Conservation (phyloP, 2,888 invertebrate species). For the Eledone cirrhosa region DNA sequence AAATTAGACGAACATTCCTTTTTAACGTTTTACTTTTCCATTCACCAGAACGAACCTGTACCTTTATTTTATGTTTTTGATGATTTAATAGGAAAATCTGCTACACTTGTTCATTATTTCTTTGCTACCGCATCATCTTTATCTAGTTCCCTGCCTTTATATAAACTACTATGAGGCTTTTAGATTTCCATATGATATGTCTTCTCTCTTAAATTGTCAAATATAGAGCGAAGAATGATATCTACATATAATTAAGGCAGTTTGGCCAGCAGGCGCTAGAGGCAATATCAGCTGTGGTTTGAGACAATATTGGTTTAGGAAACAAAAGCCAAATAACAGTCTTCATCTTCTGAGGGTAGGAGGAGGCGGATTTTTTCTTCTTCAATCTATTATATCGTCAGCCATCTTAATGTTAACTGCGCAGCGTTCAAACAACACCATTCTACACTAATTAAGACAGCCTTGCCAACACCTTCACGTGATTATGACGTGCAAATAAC, state of each 20-base stretch:
- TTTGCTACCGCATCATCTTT: too few species aligned
- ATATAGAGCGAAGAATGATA: too few species aligned
- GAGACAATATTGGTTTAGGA: conserved; percentile 17
- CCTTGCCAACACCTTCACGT: neutral
- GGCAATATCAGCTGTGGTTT: conserved; percentile 25
- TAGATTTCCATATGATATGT: too few species aligned
- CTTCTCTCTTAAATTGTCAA: too few species aligned
- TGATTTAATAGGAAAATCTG: too few species aligned
- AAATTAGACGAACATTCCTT: neutral
- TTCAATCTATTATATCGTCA: neutral
- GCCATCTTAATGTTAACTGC: conserved; percentile 1
- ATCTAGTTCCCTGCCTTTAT: too few species aligned
- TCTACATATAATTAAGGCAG: too few species aligned
- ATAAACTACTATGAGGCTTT: too few species aligned
- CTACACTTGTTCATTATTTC: too few species aligned
- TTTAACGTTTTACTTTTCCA: too few species aligned
- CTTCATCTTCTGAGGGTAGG: neutral
- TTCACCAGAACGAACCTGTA: too few species aligned
- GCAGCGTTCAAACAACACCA: neutral
- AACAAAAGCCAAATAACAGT: conserved; percentile 2
- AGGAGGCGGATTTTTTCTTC: neutral
- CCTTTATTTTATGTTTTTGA: too few species aligned
- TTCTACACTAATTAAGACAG: conserved; percentile 27
- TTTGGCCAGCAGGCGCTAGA: neutral
- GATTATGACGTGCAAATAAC: conserved; percentile 24